A percentile compares a stretch with the other conserved stretches of the same genome.
phyloP scores from a whole-genome alignment of 2,797 vertebrate genomes.

The Hylomyscus alleni region DNA sequence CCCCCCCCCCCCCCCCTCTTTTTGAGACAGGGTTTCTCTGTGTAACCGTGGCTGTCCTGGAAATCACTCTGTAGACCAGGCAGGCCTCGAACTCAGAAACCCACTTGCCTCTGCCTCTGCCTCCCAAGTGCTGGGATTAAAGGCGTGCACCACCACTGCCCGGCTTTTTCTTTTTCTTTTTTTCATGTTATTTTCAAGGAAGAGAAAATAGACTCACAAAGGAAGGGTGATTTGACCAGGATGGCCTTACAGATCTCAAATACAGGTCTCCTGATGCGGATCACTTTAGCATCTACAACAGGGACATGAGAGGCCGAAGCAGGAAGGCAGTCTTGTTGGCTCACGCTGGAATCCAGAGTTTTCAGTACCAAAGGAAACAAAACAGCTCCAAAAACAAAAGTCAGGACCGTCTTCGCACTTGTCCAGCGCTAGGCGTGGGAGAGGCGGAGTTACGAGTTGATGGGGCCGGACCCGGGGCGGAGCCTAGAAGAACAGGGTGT shows the following conservation, averaged over 20 bases:
- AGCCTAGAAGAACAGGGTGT: not conserved
- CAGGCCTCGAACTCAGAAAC: too few species aligned
- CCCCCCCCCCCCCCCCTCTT: too few species aligned
- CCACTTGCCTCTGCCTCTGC: too few species aligned
- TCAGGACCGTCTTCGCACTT: not conserved
- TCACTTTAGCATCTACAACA: not conserved
- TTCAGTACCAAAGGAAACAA: not conserved
- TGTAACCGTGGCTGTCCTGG: too few species aligned
- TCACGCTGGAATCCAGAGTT: not conserved
- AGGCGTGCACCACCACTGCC: too few species aligned
- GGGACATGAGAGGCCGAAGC: not conserved
- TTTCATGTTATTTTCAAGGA: not conserved
- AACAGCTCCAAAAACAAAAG: not conserved
- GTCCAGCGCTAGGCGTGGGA: not conserved
- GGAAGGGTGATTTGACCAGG: not conserved
- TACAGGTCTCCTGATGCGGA: not conserved
- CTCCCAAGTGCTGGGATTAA: too few species aligned
- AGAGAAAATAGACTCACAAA: not conserved
- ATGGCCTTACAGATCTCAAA: not conserved
- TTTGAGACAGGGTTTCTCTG: too few species aligned
- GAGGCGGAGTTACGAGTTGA: not conserved
- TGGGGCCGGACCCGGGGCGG: too few species aligned
- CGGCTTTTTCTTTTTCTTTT: too few species aligned
- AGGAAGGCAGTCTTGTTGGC: not conserved
- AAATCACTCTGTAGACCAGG: too few species aligned